Evolutionary conservation across 2,888 invertebrate species (phyloP), one percentile per base, ranked within the genome.

Genomic region (Seladonia tumulorum): DNA sequence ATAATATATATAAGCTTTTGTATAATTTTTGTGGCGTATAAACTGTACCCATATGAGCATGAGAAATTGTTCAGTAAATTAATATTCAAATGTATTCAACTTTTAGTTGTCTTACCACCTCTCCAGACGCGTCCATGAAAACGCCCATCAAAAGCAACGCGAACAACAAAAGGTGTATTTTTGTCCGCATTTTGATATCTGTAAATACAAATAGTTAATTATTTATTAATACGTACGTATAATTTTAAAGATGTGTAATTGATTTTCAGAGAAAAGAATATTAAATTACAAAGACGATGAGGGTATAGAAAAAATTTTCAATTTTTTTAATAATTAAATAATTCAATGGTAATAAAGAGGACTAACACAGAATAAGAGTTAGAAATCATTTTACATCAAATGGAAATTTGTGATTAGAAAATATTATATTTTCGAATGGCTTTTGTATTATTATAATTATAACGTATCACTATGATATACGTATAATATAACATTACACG

Each of bases 151-250:
- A 79, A 76, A 94, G 91, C 66, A 93, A 81, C 75, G 92, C 93
- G 73, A 94, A 82, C 76, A 94, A 87, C 77, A 95, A 88, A 85
- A 94, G 86, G 81, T 94, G 92, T 83, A 94, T 87, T 90, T 93
- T 94, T 92, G 87, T 86, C 90, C 90, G 78, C 94, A 94, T 94
- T 88, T 85, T 90, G 83, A 91, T 88, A 79, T 87, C 91, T 93
- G 86, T 68, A 89, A 83, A 88, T n/a, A 74, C n/a, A 81, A 84
- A 82, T 39, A 53, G 81, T 78, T 74, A 68, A 83, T 87, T 49
- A 86, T 49, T 75, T 72, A 5, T 22, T 49, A 60, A 35, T 8
- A 3, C n/a, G 0, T 16, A 16, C 3, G 16, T 42, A 18, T 49
- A 35, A 2, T 3, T 2, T 29, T 14, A 66, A 2, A 22, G 2